Evolutionary conservation across 92 coral and sea anemone species (phyloP).

Genomic region (Phymanthus crucifer): DNA sequence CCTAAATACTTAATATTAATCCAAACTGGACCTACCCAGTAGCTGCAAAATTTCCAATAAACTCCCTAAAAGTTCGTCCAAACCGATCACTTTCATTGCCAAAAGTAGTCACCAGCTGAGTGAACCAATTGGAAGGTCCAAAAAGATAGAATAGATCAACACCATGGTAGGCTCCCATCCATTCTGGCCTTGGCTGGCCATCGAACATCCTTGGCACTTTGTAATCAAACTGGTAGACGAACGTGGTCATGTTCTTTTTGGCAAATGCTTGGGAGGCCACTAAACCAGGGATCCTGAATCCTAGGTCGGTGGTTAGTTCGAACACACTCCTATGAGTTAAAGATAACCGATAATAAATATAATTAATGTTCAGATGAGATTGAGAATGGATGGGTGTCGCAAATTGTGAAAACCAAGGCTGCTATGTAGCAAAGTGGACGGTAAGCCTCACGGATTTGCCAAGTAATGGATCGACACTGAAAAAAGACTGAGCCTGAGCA

Average conservation of each 20-base stretch:
- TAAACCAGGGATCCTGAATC: constrained; percentile 20
- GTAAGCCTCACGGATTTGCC: too few species aligned
- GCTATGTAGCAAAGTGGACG: too few species aligned
- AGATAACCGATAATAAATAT: not conserved
- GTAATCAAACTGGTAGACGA: constrained; percentile 29
- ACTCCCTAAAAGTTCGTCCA: not conserved
- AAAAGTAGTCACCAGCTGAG: not conserved
- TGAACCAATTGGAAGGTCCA: not conserved
- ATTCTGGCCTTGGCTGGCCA: not conserved
- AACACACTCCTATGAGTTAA: constrained; percentile 7
- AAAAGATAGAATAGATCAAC: constrained; percentile 10
- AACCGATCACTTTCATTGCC: constrained; percentile 14
- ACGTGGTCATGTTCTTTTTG: constrained; percentile 13
- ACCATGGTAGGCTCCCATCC: constrained; percentile 29
- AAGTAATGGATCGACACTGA: too few species aligned
- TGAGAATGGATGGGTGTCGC: too few species aligned
- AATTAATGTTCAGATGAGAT: too few species aligned
- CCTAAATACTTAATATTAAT: not conserved
- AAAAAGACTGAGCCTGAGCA: too few species aligned
- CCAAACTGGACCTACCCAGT: constrained; percentile 2
- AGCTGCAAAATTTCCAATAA: constrained; percentile 7
- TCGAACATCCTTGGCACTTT: constrained; percentile 8
- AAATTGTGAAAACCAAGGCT: too few species aligned
- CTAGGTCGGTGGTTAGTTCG: not conserved
- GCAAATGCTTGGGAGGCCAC: constrained; percentile 16